Percentiles rank a stretch among this genome's conserved stretches.
These are phyloP conservation scores for Tetragonula clypearis DNA, from an alignment of 1,140 invertebrate genomes.

Conservation along the genomic window DNA sequence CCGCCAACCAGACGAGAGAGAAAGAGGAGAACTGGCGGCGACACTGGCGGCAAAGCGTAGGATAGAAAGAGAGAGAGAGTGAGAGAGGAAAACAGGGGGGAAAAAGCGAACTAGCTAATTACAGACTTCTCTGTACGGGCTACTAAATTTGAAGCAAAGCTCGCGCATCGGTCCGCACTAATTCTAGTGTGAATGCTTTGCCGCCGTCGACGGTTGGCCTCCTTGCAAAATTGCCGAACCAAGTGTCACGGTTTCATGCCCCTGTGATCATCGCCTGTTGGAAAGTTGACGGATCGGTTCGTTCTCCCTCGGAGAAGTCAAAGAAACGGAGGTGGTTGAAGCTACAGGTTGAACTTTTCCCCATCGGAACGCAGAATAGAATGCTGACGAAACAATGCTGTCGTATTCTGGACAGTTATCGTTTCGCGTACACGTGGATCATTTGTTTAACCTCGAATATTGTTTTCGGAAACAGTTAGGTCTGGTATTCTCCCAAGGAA, in stretches of 20 bases:
- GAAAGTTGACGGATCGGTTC: not conserved
- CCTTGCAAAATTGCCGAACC: not conserved
- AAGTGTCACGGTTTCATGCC: slow-evolving; percentile 1
- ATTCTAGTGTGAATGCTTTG: slow-evolving; percentile 30
- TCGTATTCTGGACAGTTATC: not conserved
- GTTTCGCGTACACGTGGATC: not conserved
- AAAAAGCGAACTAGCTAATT: slow-evolving; percentile 41
- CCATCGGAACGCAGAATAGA: not conserved
- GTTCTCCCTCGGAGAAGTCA: not conserved
- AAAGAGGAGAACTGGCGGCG: not conserved
- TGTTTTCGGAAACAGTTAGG: not conserved
- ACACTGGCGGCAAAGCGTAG: not conserved
- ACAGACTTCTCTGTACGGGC: slow-evolving; percentile 33
- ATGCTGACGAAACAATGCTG: not conserved
- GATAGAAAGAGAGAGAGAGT: no score
- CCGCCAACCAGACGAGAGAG: not conserved
- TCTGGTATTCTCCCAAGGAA: no score
- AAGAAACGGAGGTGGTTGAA: not conserved
- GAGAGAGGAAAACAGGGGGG: not conserved
- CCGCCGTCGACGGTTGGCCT: not conserved
- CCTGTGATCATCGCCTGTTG: not conserved
- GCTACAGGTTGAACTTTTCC: not conserved
- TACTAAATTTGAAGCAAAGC: slow-evolving; percentile 46
- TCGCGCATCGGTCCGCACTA: not conserved
- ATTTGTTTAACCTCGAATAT: not conserved